Conservation (phyloP, 2,888 invertebrate genomes). For the Thumatha senex region DNA sequence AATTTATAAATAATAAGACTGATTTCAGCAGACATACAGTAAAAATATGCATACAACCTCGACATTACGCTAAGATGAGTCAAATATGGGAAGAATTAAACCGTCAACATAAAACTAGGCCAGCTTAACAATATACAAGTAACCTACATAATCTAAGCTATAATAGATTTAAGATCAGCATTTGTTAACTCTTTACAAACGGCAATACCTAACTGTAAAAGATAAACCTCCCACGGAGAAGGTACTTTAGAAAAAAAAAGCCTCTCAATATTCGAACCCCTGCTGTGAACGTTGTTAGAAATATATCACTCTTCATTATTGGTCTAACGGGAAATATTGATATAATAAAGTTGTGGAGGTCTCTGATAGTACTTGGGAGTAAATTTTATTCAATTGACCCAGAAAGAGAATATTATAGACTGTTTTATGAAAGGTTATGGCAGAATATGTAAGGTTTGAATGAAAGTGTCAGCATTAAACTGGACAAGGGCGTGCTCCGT, state of each 20-base stretch:
- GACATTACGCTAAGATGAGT: too few species aligned
- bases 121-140: background rate
- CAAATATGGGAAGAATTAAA: too few species aligned
- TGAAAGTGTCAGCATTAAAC: too few species aligned
- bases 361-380: background rate
- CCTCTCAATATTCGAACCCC: background rate
- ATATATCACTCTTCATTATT: background rate
- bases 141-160: background rate
- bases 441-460: too few species aligned
- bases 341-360: background rate
- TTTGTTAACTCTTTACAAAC: background rate
- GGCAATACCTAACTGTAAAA: background rate
- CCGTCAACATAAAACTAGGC: too few species aligned
- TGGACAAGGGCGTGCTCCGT: too few species aligned
- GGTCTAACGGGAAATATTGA: background rate
- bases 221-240: background rate
- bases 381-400: too few species aligned
- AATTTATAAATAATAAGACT: too few species aligned
- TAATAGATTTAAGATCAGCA: background rate
- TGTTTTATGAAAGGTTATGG: too few species aligned
- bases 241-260: background rate
- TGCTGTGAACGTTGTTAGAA: background rate
- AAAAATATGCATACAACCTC: too few species aligned
- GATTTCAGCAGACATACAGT: too few species aligned
- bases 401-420: too few species aligned